A percentile compares a stretch with the other conserved stretches of the same genome.
Evolutionary conservation across 2,113 vertebrate genomes (phyloP).

Genomic region (Bombycilla garrulus): DNA sequence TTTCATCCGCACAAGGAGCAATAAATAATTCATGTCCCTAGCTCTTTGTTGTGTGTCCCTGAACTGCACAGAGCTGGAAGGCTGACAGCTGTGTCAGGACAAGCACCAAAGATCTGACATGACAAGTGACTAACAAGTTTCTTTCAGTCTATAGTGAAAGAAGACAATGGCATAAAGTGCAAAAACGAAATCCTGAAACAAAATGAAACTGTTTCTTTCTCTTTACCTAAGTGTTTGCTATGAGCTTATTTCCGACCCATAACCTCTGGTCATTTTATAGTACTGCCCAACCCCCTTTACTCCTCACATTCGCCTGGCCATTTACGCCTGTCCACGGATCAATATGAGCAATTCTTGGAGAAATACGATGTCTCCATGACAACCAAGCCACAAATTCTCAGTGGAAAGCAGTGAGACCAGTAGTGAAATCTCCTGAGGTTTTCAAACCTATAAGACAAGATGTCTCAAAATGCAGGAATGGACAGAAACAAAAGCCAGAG

Average conservation of each 20-base stretch:
- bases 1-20: constrained; percentile 75
- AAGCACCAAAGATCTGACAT: constrained; percentile 82
- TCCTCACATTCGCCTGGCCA: constrained; percentile 89
- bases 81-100: constrained; percentile 86
- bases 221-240: constrained; percentile 76
- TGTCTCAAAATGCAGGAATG: constrained; percentile 81
- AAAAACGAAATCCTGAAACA: constrained; percentile 70
- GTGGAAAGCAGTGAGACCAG: constrained; percentile 83
- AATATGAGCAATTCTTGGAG: constrained; percentile 98
- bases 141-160: constrained; percentile 75
- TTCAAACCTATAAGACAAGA: constrained; percentile 79
- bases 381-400: constrained; percentile 94
- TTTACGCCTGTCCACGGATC: constrained; percentile 95
- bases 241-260: constrained; percentile 78
- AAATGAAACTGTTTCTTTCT: constrained; percentile 78
- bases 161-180: constrained; percentile 77
- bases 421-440: constrained; percentile 82
- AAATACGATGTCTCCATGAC: constrained; percentile 97
- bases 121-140: constrained; percentile 88
- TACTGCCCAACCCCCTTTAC: constrained; percentile 79
- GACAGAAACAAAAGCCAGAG: constrained; percentile 76
- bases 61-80: constrained; percentile 76
- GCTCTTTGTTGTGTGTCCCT: constrained; percentile 82
- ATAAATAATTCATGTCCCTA: constrained; percentile 85
- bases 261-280: constrained; percentile 81